Evolutionary conservation across 2,888 invertebrate species (phyloP), one percentile per base, ranked within the genome.

Genomic region (Allophyes oxyacanthae): DNA sequence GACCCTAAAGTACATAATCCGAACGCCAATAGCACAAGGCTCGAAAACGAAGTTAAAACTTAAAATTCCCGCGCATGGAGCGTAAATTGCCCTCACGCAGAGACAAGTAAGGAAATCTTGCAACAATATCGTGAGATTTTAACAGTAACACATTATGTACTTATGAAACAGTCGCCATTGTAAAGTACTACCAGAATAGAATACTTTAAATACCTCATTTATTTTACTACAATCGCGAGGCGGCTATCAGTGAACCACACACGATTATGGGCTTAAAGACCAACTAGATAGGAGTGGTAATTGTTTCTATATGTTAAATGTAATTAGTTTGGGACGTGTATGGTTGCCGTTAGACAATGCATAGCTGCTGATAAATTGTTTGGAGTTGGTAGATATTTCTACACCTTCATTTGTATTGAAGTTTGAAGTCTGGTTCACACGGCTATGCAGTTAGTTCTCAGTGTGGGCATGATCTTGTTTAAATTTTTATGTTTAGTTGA

Each of bases 141-240:
- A 64, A 45, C 48, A 69, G 51, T 44, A 64, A 50, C 49, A 63
- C 2, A 43, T 37, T 20, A 28, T 38, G 63, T 37, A 44, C 58
- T 69, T 52, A 64, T 26, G 65, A 64, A 64, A 66, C 38, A 42
- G 34, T 33, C 43, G 13, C 68, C 20, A 66, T 66, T 66, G 66
- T 66, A 46, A 53, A 56, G 32, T 51, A 65, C 38, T 33, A 51
- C 64, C 34, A 63, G 52, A 65, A 70, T 66, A 42, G 52, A 60
- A 77, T 70, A 78, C 64, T 77, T 38, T 60, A 73, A 73, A 77
- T 73, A 69, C 64, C 70, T 61, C 70, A 69, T 72, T 64, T 65
- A 77, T 72, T 70, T 71, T 37, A 56, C 51, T 51, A 59, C 60
- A 50, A 42, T 61, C 51, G 42, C 51, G 36, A 51, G 28, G 53